phyloP scores from a whole-genome alignment of 2,113 vertebrate genomes.

The Lophius piscatorius region DNA sequence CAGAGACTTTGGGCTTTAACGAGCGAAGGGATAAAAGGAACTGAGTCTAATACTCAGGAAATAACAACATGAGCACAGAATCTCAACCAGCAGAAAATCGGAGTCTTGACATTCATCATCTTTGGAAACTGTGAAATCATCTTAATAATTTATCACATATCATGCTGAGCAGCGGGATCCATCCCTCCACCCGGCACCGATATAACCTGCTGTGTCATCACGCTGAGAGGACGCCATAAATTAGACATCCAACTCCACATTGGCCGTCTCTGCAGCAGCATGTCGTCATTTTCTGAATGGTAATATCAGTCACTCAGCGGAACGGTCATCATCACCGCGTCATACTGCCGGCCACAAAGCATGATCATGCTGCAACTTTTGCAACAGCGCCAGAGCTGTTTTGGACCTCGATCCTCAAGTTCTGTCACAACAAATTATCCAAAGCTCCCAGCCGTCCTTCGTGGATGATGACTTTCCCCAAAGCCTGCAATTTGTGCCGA shows the following conservation, averaged over 20 bases:
- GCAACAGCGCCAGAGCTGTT: constrained; percentile 6
- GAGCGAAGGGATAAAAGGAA: too few relatives aligned
- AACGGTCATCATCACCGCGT: constrained; percentile 35
- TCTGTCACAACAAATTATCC: constrained; percentile 15
- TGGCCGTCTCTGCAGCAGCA: too few relatives aligned
- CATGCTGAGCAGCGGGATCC: too few relatives aligned
- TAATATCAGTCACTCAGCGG: constrained; percentile 37
- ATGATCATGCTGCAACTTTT: constrained; percentile 10
- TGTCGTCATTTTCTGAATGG: constrained; percentile 28
- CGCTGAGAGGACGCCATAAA: too few relatives aligned
- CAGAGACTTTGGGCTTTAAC: too few relatives aligned
- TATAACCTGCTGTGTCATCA: constrained; percentile 22
- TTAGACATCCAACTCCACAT: too few relatives aligned
- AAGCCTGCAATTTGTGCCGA: too few relatives aligned
- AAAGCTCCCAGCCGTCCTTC: not conserved
- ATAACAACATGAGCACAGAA: not conserved
- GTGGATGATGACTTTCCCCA: too few relatives aligned
- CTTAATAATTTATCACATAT: not conserved
- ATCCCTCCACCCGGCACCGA: too few relatives aligned
- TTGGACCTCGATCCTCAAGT: constrained; percentile 17
- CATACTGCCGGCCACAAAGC: constrained; percentile 9
- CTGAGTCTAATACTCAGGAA: not conserved
- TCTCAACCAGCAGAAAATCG: not conserved
- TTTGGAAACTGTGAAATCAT: too few relatives aligned
- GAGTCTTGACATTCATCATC: not conserved